Evolutionary conservation across 2,113 vertebrate genomes (phyloP).

Genomic region (Actenoides hombroni): DNA sequence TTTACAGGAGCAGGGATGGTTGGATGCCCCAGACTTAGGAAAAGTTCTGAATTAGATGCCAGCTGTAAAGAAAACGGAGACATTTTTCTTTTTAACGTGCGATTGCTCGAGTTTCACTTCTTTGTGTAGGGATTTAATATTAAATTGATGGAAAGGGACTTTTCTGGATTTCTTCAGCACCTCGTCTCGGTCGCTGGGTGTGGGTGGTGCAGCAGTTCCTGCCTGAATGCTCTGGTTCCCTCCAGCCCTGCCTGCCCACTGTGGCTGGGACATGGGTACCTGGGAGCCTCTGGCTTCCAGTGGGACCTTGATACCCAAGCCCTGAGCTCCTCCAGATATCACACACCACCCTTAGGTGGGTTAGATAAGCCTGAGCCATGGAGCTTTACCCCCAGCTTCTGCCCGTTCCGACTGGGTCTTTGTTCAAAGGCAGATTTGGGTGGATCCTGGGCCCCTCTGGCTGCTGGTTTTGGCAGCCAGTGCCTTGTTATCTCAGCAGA

Average conservation of each 20-base stretch:
- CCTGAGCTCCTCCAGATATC: neutral
- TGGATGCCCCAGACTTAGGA: neutral
- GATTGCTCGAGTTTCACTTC: neutral
- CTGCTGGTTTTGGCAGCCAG: slow-evolving; percentile 35
- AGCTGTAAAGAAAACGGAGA: neutral
- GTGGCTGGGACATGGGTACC: neutral
- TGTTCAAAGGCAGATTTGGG: neutral
- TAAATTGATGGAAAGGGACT: fast-evolving
- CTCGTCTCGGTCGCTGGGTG: fast-evolving
- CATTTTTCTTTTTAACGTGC: fast-evolving
- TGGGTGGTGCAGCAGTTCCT: neutral
- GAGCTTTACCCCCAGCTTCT: neutral
- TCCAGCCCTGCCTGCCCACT: neutral
- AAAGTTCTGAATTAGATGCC: neutral
- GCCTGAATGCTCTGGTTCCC: neutral
- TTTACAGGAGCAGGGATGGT: neutral
- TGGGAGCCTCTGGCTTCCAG: neutral
- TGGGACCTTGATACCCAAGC: neutral
- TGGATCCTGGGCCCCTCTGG: neutral
- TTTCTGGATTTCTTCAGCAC: fast-evolving
- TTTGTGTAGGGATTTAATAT: fast-evolving
- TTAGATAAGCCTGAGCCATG: neutral
- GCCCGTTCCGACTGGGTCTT: neutral
- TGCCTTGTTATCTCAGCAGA: neutral
- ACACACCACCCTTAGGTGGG: neutral